Evolutionary conservation across 2,888 invertebrate species (phyloP).

Genomic region (Hemaris fuciformis): DNA sequence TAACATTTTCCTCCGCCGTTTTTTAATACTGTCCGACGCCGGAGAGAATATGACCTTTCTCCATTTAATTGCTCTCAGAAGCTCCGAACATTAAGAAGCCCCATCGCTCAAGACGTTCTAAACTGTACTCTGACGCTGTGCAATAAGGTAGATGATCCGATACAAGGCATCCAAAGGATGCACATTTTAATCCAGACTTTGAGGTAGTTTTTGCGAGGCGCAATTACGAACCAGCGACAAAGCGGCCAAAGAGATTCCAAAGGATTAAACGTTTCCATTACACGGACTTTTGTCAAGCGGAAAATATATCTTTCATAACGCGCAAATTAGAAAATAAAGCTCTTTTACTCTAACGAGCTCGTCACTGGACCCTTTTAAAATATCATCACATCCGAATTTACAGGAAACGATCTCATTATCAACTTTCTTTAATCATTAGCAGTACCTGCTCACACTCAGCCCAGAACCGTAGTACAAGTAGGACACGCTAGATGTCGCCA

Average conservation of each 20-base stretch:
- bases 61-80: slow-evolving; percentile 57
- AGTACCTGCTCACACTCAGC: no score
- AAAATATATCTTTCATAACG: slow-evolving; percentile 29
- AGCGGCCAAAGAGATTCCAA: slow-evolving; percentile 56
- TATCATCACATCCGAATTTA: neutral
- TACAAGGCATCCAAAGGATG: slow-evolving; percentile 30
- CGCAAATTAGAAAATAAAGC: slow-evolving; percentile 21
- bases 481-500: no score
- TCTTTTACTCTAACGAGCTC: slow-evolving; percentile 18
- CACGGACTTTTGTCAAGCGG: slow-evolving; percentile 42
- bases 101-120: slow-evolving; percentile 13
- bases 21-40: slow-evolving; percentile 5
- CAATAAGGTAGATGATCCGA: slow-evolving; percentile 33
- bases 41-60: slow-evolving; percentile 51
- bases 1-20: slow-evolving; percentile 4
- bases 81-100: slow-evolving; percentile 34
- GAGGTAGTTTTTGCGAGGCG: slow-evolving; percentile 59
- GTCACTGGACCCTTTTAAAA: slow-evolving; percentile 8
- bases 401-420: neutral
- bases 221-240: slow-evolving; percentile 63
- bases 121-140: slow-evolving; percentile 28
- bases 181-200: slow-evolving; percentile 66
- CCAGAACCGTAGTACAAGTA: no score
- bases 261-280: slow-evolving; percentile 72
- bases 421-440: neutral